Percentiles rank a stretch among this genome's conserved stretches.
Conservation (phyloP, 2,797 vertebrate species). For the Coregonus ussuriensis region DNA sequence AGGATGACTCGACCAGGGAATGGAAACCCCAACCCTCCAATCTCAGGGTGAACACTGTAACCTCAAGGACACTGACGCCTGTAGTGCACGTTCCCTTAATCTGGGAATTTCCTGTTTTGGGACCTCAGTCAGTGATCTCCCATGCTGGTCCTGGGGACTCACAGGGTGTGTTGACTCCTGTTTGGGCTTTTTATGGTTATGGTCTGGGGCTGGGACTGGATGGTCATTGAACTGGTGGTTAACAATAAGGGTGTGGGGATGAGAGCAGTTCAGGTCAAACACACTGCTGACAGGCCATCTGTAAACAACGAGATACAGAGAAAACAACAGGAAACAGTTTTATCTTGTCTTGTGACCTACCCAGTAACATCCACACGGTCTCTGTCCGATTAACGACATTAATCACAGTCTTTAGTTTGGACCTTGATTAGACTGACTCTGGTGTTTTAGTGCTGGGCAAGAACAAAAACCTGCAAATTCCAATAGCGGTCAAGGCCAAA, state of each 20-base stretch:
- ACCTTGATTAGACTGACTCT: no score
- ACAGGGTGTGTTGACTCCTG: neutral
- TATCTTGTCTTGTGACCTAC: slow-evolving; percentile 6
- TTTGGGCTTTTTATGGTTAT: neutral
- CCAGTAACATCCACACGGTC: neutral
- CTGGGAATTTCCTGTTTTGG: neutral
- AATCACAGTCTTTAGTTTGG: no score
- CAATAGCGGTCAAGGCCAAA: neutral
- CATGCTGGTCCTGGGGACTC: neutral
- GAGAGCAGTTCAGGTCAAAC: neutral
- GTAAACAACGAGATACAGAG: neutral
- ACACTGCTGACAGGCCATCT: neutral
- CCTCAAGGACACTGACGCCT: no score
- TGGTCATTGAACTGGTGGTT: slow-evolving; percentile 47
- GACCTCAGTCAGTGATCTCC: no score
- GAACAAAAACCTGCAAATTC: neutral
- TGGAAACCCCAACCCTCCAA: no score
- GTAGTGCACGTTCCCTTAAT: slow-evolving; percentile 15
- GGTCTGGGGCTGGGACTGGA: slow-evolving; percentile 16
- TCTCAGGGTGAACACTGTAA: no score
- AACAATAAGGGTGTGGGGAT: slow-evolving; percentile 23
- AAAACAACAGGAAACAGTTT: neutral
- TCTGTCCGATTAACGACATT: neutral
- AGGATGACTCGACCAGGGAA: no score
- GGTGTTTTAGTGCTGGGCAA: no score